Evolutionary conservation across 2,888 invertebrate genomes (phyloP), one percentile per base, ranked within the genome.

Genomic region (Acrobasis repandana): DNA sequence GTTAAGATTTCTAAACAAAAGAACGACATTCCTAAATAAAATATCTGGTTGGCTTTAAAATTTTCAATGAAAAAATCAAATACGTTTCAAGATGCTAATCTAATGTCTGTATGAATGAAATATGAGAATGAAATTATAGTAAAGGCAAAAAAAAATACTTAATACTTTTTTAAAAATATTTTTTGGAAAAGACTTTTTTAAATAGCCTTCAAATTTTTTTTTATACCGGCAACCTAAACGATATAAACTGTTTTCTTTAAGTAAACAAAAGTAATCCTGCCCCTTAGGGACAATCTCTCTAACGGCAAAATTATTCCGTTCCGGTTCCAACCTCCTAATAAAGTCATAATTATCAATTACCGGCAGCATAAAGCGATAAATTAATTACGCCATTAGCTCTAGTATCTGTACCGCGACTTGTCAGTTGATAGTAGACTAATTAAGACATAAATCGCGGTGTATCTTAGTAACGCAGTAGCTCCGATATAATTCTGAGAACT

Each of bases 311-410:
- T 38, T 18, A 36, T 20, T 16, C 38, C 20, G 11, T 54, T 18
- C 10, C 36, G 10, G 52, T 14, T 43, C 28, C n/a, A 10, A 38
- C 38, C 52, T 50, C 9, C 38, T 54, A 54, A 38, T 54, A 54
- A 54, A 38, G 54, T 47, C 51, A 56, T 49, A 54, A 60, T 56
- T 54, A 54, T 20, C 54, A 38, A 54, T 54, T 54, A 54, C 18
- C 38, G 15, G 38, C 38, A 20, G 54, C 20, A 54, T 20, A 38
- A 54, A 54, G 54, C 16, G 34, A 0, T 52, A 15, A 52, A 60
- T 56, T 60, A 46, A 60, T 56, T 60, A 60, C 48, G 60, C 60
- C 54, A 56, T 56, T 56, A 60, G 48, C 11, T n/a, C n/a, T 11
- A n/a, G 43, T 43, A 14, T 11, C 43, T 14, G n/a, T 6, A 3